A percentile compares a stretch with the other conserved stretches of the same genome.
phyloP scores from a whole-genome alignment of 2,888 invertebrate species.

The Drosophila falleni region DNA sequence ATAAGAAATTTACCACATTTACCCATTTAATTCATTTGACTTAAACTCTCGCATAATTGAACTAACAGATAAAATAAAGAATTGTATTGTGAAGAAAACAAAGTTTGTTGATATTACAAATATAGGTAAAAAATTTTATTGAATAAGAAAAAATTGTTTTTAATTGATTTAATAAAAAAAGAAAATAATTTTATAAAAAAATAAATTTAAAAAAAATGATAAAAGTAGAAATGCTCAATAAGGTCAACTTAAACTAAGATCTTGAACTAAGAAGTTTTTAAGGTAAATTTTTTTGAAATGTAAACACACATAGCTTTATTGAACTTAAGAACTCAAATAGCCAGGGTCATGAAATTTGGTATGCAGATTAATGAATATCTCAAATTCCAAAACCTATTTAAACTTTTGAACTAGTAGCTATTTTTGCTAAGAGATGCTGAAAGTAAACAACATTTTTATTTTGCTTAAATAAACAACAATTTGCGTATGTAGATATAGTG shows the following conservation, averaged over 20 bases:
- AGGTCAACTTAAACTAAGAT: neutral
- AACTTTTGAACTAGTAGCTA: neutral
- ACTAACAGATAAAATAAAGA: too few relatives aligned
- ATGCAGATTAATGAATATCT: conserved; percentile 9
- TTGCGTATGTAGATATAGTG: neutral
- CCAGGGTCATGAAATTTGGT: conserved; percentile 6
- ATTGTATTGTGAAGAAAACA: too few relatives aligned
- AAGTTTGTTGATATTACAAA: too few relatives aligned
- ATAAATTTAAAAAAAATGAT: too few relatives aligned
- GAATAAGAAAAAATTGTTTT: too few relatives aligned
- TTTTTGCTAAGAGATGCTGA: neutral
- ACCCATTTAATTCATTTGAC: too few relatives aligned
- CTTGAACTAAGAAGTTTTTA: neutral
- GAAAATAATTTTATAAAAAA: too few relatives aligned
- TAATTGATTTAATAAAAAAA: too few relatives aligned
- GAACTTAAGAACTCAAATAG: neutral
- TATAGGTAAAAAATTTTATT: too few relatives aligned
- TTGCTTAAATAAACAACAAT: conserved; percentile 12
- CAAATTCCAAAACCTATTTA: conserved; percentile 1
- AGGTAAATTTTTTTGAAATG: neutral
- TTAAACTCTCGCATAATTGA: too few relatives aligned
- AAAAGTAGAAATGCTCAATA: too few relatives aligned
- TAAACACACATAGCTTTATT: conserved; percentile 6
- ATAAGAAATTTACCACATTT: too few relatives aligned
- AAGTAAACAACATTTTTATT: conserved; percentile 10